Evolutionary conservation across 1,140 invertebrate genomes (phyloP), one percentile per base, ranked within the genome.

Genomic region (Drosophila ogumai): DNA sequence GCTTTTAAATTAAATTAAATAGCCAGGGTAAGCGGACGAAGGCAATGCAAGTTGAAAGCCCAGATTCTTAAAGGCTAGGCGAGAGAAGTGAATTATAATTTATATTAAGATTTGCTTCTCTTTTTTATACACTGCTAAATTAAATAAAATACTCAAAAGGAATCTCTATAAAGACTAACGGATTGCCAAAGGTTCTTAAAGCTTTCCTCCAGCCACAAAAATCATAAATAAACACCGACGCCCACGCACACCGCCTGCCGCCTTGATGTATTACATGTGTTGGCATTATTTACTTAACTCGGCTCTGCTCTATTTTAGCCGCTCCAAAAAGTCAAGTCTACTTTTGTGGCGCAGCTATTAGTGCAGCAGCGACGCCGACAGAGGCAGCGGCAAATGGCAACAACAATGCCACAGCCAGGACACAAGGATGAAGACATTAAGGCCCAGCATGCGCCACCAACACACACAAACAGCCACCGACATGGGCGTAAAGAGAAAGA

Each of bases 271-370:
- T 85, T 90, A 90, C 85, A 90, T 90, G 85, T 90, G 85, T 90
- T 81, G 81, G 85, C 81, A 90, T 90, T 90, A 90, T 90, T 90
- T 90, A 90, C 85, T 90, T 90, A 90, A 90, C 85, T 90, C 81
- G 69, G 69, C 69, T 71, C 81, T 75, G 81, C 85, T 79, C 78
- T 90, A 85, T 90, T 90, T 85, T 87, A 90, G 81, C 82, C 86
- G 81, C 85, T 85, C 77, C 81, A 75, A 85, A 85, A 90, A 90
- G 85, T 79, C 85, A 90, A 79, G 86, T 85, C 85, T 75, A 75
- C 84, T 82, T 82, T 87, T 76, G 72, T 87, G 66, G 71, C 63
- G 80, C 80, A 81, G 71, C 82, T 86, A 88, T 88, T 90, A 88
- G 77, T 84, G 84, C 84, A 81, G 68, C 79, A 69, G 71, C 56